Percentiles rank a stretch among this genome's conserved stretches.
Conservation (phyloP, 1,140 invertebrate species). For the Maconellicoccus hirsutus region DNA sequence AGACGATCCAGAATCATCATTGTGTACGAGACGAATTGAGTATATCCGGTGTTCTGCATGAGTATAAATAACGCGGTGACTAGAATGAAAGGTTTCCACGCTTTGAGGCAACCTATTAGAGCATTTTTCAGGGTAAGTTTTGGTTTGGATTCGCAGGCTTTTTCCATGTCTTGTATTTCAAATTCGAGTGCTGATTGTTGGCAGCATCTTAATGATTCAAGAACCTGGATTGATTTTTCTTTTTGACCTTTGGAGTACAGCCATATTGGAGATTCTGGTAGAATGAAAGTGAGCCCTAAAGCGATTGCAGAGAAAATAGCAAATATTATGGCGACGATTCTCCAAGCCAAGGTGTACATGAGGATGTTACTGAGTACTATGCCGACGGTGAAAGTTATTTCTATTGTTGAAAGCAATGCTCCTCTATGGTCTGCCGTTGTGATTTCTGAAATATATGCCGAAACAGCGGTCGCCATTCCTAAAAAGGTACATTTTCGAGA, state of each 20-base stretch:
- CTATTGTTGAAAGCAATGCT: constrained; percentile 18
- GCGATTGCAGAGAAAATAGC: constrained; percentile 36
- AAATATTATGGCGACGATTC: constrained; percentile 45
- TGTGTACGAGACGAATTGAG: neutral
- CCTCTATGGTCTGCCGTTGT: neutral
- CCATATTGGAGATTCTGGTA: constrained; percentile 50
- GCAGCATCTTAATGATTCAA: constrained; percentile 26
- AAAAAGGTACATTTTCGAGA: too few species aligned
- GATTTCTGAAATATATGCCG: constrained; percentile 23
- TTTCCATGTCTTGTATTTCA: neutral
- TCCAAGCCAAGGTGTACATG: constrained; percentile 46
- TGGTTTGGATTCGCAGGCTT: neutral
- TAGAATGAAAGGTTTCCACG: neutral
- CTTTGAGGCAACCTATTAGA: neutral
- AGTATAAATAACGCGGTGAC: neutral
- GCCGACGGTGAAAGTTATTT: constrained; percentile 24
- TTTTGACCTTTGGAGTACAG: constrained; percentile 27
- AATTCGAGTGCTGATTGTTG: constrained; percentile 29
- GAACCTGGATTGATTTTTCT: constrained; percentile 29
- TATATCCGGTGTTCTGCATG: neutral
- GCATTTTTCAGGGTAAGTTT: neutral
- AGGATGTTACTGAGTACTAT: constrained; percentile 44
- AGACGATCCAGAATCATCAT: neutral
- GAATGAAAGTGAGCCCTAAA: constrained; percentile 30
- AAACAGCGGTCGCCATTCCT: constrained; percentile 13